Evolutionary conservation across 92 coral and sea anemone genomes (phyloP), one percentile per base, ranked within the genome.

Genomic region (Virgularia gustaviana): DNA sequence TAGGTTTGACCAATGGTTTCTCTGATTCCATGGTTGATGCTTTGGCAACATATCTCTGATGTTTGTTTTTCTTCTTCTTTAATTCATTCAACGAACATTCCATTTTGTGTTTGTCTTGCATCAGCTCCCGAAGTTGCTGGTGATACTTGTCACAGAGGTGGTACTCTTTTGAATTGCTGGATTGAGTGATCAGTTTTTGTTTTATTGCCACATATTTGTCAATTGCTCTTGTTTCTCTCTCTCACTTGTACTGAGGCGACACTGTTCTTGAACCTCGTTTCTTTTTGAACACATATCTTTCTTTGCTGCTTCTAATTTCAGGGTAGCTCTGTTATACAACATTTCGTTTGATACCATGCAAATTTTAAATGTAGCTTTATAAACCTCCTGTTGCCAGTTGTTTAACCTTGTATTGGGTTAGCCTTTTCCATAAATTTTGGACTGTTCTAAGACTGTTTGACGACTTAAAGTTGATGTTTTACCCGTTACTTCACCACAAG

Each of bases 371-470:
- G 70, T 55, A 1, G 78, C 78, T 36, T 57, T 41, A 23, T 72
- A 12, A 36, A 62, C 60, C 0, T 65, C 73, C 13, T 74, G 36
- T 41, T 74, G 71, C 73, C 79, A 62, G 19, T 2, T 52, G 39
- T 42, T 57, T 31, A 74, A 39, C 57, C 59, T 74, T 0, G 71
- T 41, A 32, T 27, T 39, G 15, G 8, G 9, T 39, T 32, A 65
- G 45, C 34, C 47, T 77, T 53, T 77, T n/a, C 82, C 70, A 34
- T 66, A 66, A 3, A 73, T 73, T 35, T 73, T 80, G 0, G 76
- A 75, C 36, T 80, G 80, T 8, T 80, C 85, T 42, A 24, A 37
- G 58, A 80, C 60, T 3, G 60, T 54, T 18, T 54, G 60, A 19
- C 27, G 60, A 54, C 60, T 54, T 12, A 54, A 54, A 54, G 2